These are phyloP conservation scores for Triplophysa dalaica DNA, from an alignment of 2,113 vertebrate genomes.

Conservation along the genomic window DNA sequence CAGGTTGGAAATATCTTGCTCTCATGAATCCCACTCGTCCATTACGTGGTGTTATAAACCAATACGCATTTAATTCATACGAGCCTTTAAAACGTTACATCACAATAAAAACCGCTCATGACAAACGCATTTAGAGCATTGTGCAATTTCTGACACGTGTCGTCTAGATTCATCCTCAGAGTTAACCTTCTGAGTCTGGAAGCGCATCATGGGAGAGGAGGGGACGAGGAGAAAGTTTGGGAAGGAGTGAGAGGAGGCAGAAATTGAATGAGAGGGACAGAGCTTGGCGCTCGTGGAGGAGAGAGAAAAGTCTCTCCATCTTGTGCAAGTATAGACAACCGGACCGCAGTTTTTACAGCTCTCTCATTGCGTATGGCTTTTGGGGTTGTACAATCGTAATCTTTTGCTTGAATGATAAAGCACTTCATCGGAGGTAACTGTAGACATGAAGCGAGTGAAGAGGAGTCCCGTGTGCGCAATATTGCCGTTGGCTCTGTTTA, in stretches of 20 bases:
- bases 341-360: slow-evolving; percentile 6
- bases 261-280: slow-evolving; percentile 72
- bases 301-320: slow-evolving; percentile 62
- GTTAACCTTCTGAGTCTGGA: slow-evolving; percentile 45
- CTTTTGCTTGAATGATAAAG: slow-evolving; percentile 44
- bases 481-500: slow-evolving; percentile 58
- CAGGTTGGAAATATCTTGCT: too few relatives aligned
- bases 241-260: slow-evolving; percentile 62
- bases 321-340: slow-evolving; percentile 56
- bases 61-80: background rate
- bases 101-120: background rate
- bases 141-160: slow-evolving; percentile 61
- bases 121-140: background rate
- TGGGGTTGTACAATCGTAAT: slow-evolving; percentile 47
- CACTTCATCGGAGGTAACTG: slow-evolving; percentile 57
- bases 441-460: slow-evolving; percentile 67
- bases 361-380: slow-evolving; percentile 62
- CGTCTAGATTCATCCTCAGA: slow-evolving; percentile 38
- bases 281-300: slow-evolving; percentile 52
- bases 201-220: slow-evolving; percentile 55
- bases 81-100: slow-evolving; percentile 46
- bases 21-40: too few relatives aligned
- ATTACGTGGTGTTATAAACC: background rate
- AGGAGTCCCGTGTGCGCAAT: slow-evolving; percentile 59
- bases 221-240: slow-evolving; percentile 48